phyloP scores from a whole-genome alignment of 2,113 vertebrate genomes.

The Lutjanus erythropterus region DNA sequence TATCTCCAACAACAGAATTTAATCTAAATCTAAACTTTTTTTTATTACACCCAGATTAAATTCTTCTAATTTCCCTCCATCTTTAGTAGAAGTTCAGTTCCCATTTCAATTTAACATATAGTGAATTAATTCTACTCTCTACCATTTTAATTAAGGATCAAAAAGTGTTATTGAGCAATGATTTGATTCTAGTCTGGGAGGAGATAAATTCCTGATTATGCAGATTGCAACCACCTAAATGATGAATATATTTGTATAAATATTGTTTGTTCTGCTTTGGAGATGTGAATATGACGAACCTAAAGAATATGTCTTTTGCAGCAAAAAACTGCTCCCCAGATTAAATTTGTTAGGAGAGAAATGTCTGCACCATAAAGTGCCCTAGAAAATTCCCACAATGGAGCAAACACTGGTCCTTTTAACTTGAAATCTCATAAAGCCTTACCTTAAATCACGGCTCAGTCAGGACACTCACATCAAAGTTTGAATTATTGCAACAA shows the following conservation, averaged over 20 bases:
- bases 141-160: no score
- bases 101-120: no score
- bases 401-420: neutral
- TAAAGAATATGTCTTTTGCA: no score
- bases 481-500: neutral
- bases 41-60: no score
- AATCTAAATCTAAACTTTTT: no score
- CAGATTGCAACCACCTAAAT: neutral
- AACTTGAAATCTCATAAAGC: neutral
- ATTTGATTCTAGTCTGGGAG: conserved; percentile 3
- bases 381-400: neutral
- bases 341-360: no score
- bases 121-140: no score
- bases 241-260: neutral
- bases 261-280: neutral
- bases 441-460: neutral
- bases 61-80: no score
- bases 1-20: no score
- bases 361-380: neutral
- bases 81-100: no score
- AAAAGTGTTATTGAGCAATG: neutral
- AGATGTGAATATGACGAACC: neutral
- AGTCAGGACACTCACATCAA: neutral
- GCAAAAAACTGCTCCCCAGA: no score
- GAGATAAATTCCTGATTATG: neutral